Percentiles rank a stretch among this genome's conserved stretches.
Conservation (phyloP, 2,888 invertebrate genomes). For the Microctonus brassicae region DNA sequence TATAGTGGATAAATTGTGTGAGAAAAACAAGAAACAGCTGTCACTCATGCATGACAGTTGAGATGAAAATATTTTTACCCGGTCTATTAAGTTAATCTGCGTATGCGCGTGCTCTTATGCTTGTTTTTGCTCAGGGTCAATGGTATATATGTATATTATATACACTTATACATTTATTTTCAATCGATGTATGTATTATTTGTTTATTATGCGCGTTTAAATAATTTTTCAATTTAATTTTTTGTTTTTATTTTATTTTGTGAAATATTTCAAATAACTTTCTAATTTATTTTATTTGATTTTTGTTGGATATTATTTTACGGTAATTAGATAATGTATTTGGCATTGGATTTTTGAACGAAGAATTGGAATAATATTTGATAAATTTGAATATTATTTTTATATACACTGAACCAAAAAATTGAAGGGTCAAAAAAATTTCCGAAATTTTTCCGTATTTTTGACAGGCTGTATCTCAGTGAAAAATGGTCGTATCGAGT, state of each 20-base stretch:
- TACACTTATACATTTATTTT: not conserved
- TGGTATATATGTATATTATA: not conserved
- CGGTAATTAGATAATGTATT: no score
- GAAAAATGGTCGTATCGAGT: no score
- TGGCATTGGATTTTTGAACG: no score
- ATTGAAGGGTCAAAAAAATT: no score
- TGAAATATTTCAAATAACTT: no score
- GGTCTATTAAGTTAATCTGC: conserved; percentile 26
- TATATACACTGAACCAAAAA: no score
- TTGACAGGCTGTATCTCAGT: no score
- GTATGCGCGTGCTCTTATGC: conserved; percentile 2
- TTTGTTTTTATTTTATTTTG: not conserved
- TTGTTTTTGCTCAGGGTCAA: conserved; percentile 14
- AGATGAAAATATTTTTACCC: conserved; percentile 31
- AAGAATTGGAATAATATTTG: no score
- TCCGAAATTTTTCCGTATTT: no score
- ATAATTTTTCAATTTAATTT: not conserved
- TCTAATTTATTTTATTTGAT: no score
- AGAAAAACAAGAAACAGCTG: conserved; percentile 25
- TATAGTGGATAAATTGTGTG: not conserved
- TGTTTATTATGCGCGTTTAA: not conserved
- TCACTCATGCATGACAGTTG: conserved; percentile 29
- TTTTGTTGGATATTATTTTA: no score
- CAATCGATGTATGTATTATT: conserved; percentile 9
- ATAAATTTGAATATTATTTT: no score